Percentiles rank a stretch among this genome's conserved stretches.
These are phyloP conservation scores for Harlomillsia oculata DNA, from an alignment of 1,140 invertebrate genomes.

Conservation along the genomic window DNA sequence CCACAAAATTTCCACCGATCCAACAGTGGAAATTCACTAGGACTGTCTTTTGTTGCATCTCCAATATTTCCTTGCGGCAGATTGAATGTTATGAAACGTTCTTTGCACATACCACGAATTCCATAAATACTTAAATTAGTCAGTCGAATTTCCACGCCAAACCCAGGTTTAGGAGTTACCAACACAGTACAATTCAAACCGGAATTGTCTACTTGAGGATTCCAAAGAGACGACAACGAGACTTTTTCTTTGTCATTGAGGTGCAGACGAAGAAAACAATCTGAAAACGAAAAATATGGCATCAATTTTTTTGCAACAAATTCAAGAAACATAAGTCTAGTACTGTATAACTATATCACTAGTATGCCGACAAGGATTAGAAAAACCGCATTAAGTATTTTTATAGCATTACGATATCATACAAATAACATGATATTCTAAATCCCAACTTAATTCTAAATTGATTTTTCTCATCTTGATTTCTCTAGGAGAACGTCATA, in stretches of 20 bases:
- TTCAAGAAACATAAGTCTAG: too few species aligned
- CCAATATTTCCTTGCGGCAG: background rate
- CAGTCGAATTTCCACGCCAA: constrained; percentile 26
- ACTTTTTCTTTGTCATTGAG: constrained; percentile 22
- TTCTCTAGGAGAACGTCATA: too few species aligned
- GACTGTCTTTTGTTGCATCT: background rate
- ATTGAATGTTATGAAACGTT: constrained; percentile 24
- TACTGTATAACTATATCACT: too few species aligned
- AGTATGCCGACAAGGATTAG: too few species aligned
- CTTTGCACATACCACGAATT: constrained; percentile 31
- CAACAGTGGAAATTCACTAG: constrained; percentile 2
- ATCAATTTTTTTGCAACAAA: too few species aligned
- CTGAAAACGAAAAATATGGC: constrained; percentile 8
- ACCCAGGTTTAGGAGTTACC: constrained; percentile 18
- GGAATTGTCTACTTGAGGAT: constrained; percentile 19
- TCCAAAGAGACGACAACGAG: constrained; percentile 23
- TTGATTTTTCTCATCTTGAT: too few species aligned
- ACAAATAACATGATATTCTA: too few species aligned
- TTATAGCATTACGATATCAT: too few species aligned
- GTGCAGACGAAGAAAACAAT: constrained; percentile 20
- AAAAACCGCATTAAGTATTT: too few species aligned
- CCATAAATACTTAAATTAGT: constrained; percentile 33
- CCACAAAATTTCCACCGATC: constrained; percentile 27
- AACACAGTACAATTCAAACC: constrained; percentile 33
- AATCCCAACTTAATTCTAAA: too few species aligned